phyloP scores from a whole-genome alignment of 2,113 vertebrate species.

The Ifrita kowaldi region DNA sequence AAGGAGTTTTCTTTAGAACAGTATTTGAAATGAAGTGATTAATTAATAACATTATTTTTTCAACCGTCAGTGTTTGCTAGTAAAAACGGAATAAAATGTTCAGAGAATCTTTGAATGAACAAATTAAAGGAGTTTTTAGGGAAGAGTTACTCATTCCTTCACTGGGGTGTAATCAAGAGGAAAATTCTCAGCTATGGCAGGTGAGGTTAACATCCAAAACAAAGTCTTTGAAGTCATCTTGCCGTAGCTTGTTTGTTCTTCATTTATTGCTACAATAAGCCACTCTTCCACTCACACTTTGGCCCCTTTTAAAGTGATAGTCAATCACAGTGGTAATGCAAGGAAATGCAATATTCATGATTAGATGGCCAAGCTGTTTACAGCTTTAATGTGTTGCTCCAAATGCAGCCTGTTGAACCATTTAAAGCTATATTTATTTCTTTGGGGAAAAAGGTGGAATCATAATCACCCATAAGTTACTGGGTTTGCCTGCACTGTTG shows the following conservation, averaged over 20 bases:
- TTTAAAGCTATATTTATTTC: neutral
- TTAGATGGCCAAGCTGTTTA: neutral
- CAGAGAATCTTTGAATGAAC: neutral
- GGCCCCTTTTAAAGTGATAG: neutral
- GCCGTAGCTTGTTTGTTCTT: neutral
- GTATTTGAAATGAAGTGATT: neutral
- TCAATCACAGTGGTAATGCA: neutral
- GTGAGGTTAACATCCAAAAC: neutral
- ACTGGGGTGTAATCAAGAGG: neutral
- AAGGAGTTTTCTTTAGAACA: fast-evolving
- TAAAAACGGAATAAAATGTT: neutral
- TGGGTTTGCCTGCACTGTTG: neutral
- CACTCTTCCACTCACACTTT: neutral
- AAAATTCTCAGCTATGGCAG: neutral
- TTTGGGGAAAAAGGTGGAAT: neutral
- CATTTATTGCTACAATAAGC: neutral
- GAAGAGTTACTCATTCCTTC: neutral
- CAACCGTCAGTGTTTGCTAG: fast-evolving
- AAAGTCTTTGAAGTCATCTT: neutral
- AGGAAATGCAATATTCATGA: neutral
- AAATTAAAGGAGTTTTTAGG: neutral
- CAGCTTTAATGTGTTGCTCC: neutral
- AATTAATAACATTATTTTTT: neutral
- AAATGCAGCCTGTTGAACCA: neutral
- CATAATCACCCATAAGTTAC: neutral